These are phyloP conservation scores for Pseudachorutes palmiensis DNA, from an alignment of 1,140 invertebrate species.

Conservation along the genomic window DNA sequence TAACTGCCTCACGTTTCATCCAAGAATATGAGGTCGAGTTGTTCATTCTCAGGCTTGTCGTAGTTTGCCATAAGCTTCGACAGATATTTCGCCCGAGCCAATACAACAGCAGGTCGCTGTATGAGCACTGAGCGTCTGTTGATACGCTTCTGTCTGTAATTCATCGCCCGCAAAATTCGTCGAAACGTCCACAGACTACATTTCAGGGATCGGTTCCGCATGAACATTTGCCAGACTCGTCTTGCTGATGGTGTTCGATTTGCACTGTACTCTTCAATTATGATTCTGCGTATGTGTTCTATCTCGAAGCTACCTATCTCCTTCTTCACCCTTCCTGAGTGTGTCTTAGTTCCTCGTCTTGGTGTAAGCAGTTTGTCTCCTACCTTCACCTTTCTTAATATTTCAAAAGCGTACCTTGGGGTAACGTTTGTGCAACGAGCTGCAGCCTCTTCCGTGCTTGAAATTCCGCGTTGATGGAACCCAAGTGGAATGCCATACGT, in stretches of 20 bases:
- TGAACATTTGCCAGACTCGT: neutral
- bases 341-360: neutral
- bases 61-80: neutral
- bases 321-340: neutral
- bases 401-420: neutral
- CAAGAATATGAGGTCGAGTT: neutral
- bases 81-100: neutral
- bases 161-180: neutral
- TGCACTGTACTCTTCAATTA: neutral
- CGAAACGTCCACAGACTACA: neutral
- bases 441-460: neutral
- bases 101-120: neutral
- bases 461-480: neutral
- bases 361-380: neutral
- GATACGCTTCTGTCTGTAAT: neutral
- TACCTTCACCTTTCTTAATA: neutral
- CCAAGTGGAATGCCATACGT: neutral
- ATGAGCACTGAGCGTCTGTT: neutral
- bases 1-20: neutral
- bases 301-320: neutral
- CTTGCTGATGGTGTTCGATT: neutral
- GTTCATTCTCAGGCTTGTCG: neutral
- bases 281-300: neutral
- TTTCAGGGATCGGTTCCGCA: neutral
- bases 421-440: neutral